Evolutionary conservation across 2,797 vertebrate species (phyloP).

Genomic region (Enoplosus armatus): DNA sequence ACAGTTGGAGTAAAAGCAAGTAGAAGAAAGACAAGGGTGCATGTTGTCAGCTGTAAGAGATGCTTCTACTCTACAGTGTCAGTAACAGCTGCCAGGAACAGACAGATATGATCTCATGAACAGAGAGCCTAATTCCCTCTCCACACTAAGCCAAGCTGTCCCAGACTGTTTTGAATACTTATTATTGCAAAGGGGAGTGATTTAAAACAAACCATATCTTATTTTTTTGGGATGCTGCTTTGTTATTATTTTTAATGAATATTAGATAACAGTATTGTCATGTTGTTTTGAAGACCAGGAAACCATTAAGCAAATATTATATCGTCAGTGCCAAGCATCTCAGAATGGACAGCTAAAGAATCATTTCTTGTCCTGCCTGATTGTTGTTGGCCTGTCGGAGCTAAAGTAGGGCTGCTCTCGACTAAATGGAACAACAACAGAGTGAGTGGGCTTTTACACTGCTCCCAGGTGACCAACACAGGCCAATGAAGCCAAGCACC

Average conservation of each 20-base stretch:
- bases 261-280: slow-evolving; percentile 6
- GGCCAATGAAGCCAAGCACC: slow-evolving; percentile 58
- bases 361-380: slow-evolving; percentile 38
- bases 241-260: slow-evolving; percentile 9
- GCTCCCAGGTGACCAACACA: slow-evolving; percentile 68
- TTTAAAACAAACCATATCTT: not conserved
- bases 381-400: slow-evolving; percentile 47
- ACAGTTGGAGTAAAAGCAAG: slow-evolving; percentile 5
- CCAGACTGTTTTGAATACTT: slow-evolving; percentile 7
- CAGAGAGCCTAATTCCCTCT: slow-evolving; percentile 17
- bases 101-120: slow-evolving; percentile 48
- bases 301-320: slow-evolving; percentile 41
- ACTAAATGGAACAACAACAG: slow-evolving; percentile 70
- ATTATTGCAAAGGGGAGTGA: not conserved
- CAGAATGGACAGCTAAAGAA: slow-evolving; percentile 12
- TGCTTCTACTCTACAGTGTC: slow-evolving; percentile 54
- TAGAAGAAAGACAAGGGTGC: slow-evolving; percentile 22
- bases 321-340: slow-evolving; percentile 30
- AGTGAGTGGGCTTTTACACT: slow-evolving; percentile 70
- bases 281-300: slow-evolving; percentile 16
- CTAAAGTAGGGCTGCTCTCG: slow-evolving; percentile 53
- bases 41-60: slow-evolving; percentile 51
- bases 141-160: not conserved
- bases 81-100: slow-evolving; percentile 60
- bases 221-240: not conserved